A percentile compares a stretch with the other conserved stretches of the same genome.
These are phyloP conservation scores for Phorcus lineatus DNA, from an alignment of 2,888 invertebrate genomes.

Conservation along the genomic window DNA sequence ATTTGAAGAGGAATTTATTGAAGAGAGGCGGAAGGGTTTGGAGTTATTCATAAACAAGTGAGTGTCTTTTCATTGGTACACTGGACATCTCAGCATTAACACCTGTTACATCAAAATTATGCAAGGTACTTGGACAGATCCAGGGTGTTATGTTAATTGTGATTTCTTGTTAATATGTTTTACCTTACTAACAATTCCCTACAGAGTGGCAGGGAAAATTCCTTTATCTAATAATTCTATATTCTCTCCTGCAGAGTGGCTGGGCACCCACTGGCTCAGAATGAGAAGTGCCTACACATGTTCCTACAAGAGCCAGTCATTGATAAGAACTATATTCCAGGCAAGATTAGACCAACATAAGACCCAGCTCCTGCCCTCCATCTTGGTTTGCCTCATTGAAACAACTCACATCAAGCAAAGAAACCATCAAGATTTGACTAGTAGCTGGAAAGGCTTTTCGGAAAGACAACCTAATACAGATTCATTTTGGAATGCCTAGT, in stretches of 20 bases:
- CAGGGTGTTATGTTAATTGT: too few species aligned
- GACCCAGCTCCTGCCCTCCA: neutral
- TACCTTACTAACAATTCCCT: too few species aligned
- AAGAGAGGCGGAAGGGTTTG: constrained; percentile 96
- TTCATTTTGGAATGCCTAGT: neutral
- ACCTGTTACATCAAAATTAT: too few species aligned
- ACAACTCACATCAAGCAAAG: neutral
- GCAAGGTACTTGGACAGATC: too few species aligned
- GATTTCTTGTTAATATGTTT: too few species aligned
- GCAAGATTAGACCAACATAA: constrained; percentile 85
- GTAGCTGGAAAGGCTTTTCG: neutral
- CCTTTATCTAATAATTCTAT: too few species aligned
- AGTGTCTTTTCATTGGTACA: constrained; percentile 61
- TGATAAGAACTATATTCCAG: constrained; percentile 99
- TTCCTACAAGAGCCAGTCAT: constrained; percentile 98
- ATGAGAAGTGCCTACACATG: constrained; percentile 99
- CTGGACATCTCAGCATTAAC: too few species aligned
- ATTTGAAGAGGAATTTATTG: constrained; percentile 99
- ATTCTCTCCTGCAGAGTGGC: constrained; percentile 84
- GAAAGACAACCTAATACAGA: neutral
- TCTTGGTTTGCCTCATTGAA: neutral
- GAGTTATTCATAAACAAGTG: constrained; percentile 99
- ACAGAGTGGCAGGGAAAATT: too few species aligned
- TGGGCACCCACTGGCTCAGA: constrained; percentile 98
- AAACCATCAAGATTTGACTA: neutral